These are phyloP conservation scores for Anser cygnoides DNA, from an alignment of 2,113 vertebrate genomes.

Conservation along the genomic window DNA sequence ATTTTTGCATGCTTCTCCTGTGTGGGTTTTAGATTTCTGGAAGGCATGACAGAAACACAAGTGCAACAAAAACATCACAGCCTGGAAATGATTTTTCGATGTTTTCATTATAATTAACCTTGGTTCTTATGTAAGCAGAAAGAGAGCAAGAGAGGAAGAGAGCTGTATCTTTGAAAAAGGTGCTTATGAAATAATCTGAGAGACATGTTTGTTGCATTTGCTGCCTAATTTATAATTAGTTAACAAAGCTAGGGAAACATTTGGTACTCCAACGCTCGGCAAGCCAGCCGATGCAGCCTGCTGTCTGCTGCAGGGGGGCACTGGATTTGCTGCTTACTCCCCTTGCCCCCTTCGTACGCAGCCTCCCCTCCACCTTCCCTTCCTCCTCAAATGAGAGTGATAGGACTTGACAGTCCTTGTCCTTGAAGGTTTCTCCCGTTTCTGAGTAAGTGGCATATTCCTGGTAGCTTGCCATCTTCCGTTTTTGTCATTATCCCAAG, in stretches of 20 bases:
- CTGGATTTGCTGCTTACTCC: background rate
- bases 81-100: background rate
- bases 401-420: constrained; percentile 61
- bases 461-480: constrained; percentile 76
- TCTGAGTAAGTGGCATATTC: constrained; percentile 70
- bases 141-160: background rate
- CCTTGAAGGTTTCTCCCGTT: constrained; percentile 78
- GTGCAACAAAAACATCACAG: background rate
- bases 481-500: constrained; percentile 69
- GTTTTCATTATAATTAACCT: background rate
- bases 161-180: background rate
- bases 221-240: background rate
- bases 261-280: background rate
- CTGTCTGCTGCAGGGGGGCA: background rate
- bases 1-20: background rate
- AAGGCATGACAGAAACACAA: background rate
- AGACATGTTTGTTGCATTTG: background rate
- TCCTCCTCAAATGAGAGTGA: background rate
- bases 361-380: background rate
- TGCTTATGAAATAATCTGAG: background rate
- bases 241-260: background rate
- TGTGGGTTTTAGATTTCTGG: background rate
- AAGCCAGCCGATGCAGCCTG: background rate
- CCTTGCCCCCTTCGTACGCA: background rate
- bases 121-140: background rate